Base-by-base conservation (phyloP, 2,113 vertebrate species). In the Sula dactylatra region DNA sequence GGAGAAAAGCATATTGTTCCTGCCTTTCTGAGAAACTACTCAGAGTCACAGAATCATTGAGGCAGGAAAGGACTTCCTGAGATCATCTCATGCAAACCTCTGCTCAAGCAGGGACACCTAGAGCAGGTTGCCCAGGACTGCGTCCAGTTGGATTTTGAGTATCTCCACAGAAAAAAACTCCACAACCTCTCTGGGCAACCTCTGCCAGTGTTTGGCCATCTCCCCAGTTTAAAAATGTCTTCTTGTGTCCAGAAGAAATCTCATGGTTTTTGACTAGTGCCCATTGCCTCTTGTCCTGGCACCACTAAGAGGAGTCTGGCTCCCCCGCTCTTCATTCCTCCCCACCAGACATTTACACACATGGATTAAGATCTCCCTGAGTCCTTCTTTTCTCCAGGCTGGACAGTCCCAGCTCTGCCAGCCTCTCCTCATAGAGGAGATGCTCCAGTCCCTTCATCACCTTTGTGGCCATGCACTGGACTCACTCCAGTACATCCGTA, bases 291-390 rank as follows among this genome's bases (percentile, higher is more conserved):
- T 56, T 66, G 13, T n/a, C 27, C 45, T 58, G 15, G 45, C 11
- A 82, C 13, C 11, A 58, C 5, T 27, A 56, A 81, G 29, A 67
- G 20, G 15, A 82, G 4, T 26, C 6, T 47, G 16, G 5, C 5
- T 84, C 7, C 15, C 4, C 34, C 44, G n/a, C 62, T 71, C 27
- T 66, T 49, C 13, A 11, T 56, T 74, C 3, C 42, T 12, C 74
- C 13, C 8, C 13, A 17, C 29, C 6, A 14, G 9, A 29, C 0
- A 3, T 45, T 74, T 64, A 50, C 5, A n/a, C 1, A 31, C 1
- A 5, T 13, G 6, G 18, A 19, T 52, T 52, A 40, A 66, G 34
- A 40, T 56, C 18, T 44, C 29, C 16, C 17, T 50, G 7, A 62
- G 27, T n/a, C 16, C 13, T 32, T 32, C 38, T 50, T 18, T 16